phyloP scores from a whole-genome alignment of 2,797 vertebrate genomes.

The Xiphorhynchus erythropygius region DNA sequence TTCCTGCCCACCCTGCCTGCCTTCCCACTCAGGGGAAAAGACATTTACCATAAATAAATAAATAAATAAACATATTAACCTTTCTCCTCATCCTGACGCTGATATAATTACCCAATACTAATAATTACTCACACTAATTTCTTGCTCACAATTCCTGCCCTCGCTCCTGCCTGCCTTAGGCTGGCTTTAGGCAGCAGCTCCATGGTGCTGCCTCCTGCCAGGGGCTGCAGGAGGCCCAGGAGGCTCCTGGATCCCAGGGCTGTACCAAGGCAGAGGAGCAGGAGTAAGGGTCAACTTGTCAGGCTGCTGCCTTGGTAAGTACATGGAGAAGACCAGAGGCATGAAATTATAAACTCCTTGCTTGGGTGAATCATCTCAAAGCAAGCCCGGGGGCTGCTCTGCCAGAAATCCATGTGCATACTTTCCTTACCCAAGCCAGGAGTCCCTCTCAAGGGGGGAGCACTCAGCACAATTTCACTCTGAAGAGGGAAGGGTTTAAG shows the following conservation, averaged over 20 bases:
- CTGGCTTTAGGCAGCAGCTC: background rate
- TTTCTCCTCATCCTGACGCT: conserved; percentile 71
- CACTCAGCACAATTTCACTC: background rate
- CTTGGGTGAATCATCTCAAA: background rate
- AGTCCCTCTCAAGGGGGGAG: fast-evolving
- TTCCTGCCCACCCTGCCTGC: conserved; percentile 44
- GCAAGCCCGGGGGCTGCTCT: background rate
- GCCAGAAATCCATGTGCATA: fast-evolving
- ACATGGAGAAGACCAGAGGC: background rate
- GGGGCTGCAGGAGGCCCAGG: background rate
- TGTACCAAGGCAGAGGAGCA: fast-evolving
- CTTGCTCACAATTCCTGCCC: conserved; percentile 62
- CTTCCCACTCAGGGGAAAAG: conserved; percentile 51
- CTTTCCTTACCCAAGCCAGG: background rate
- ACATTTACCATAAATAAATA: conserved; percentile 64
- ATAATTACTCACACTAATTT: conserved; percentile 73
- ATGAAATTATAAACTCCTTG: background rate
- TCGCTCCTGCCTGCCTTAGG: background rate
- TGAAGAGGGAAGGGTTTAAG: background rate
- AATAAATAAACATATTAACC: conserved; percentile 65
- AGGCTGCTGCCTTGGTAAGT: background rate
- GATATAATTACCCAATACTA: conserved; percentile 73
- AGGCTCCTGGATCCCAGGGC: fast-evolving
- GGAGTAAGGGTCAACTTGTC: background rate
- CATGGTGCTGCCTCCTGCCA: fast-evolving